phyloP scores from a whole-genome alignment of 2,113 vertebrate genomes.

The Anthoscopus minutus region DNA sequence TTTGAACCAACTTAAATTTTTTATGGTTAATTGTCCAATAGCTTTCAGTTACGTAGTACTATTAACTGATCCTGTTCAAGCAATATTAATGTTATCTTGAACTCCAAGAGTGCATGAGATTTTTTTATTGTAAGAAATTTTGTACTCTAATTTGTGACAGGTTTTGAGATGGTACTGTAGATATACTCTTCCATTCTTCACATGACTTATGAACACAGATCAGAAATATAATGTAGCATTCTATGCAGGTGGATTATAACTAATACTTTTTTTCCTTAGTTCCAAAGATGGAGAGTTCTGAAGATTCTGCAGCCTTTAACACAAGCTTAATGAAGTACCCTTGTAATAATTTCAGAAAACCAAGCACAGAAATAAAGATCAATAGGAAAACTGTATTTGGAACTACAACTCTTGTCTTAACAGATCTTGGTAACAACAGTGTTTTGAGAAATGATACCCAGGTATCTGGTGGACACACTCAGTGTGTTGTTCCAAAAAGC shows the following conservation, averaged over 20 bases:
- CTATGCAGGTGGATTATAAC: neutral
- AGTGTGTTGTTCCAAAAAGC: neutral
- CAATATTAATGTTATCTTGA: neutral
- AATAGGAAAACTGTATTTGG: conserved; percentile 87
- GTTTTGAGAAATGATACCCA: neutral
- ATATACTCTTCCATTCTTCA: neutral
- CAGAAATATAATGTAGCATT: neutral
- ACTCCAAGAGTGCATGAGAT: neutral
- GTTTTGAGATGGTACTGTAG: neutral
- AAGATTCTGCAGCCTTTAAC: conserved; percentile 51
- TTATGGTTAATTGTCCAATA: neutral
- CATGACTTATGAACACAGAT: neutral
- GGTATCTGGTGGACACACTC: neutral
- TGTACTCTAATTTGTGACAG: neutral
- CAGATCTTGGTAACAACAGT: conserved; percentile 72
- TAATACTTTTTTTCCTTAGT: conserved; percentile 56
- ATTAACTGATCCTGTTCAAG: neutral
- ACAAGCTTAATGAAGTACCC: conserved; percentile 82
- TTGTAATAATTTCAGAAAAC: conserved; percentile 81
- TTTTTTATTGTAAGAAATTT: neutral
- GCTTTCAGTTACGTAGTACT: neutral
- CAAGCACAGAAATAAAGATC: conserved; percentile 80
- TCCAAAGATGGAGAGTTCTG: conserved; percentile 20
- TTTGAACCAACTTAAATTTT: neutral
- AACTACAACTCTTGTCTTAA: conserved; percentile 83